Evolutionary conservation across 2,888 invertebrate species (phyloP), one percentile per base, ranked within the genome.

Genomic region (Beris chalybata): DNA sequence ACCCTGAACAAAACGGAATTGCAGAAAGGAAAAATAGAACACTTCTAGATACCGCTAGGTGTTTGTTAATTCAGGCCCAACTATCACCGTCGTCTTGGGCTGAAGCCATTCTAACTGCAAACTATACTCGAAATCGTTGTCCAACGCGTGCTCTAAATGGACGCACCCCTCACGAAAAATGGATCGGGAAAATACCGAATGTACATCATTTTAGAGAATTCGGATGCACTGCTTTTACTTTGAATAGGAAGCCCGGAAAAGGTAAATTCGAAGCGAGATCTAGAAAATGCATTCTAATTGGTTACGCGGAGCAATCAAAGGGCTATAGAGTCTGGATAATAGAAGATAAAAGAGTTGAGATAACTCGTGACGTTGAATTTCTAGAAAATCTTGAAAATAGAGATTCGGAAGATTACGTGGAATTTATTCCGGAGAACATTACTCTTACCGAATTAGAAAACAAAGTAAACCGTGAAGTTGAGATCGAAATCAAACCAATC

Each of bases 201-300:
- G 48, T 48, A 13, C 13, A 48, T n/a, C n/a, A 48, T 48, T 48
- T 48, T 13, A 48, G 48, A 48, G 15, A 13, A 48, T 48, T 48
- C 15, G 48, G 48, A 11, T 48, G 13, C 48, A 48, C n/a, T 6
- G 48, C 11, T 13, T 48, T 13, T 48, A 5, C 11, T 4, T 4
- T 48, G 11, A 48, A 48, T 48, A n/a, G 48, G 13, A 48, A 48
- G 15, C 48, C 48, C 15, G 48, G 48, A 48, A 48, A 15, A 15
- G 48, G 15, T 13, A 48, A 48, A 48, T 48, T 48, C n/a, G 48
- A 48, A 11, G 13, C 48, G 5, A n/a, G 48, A 48, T 13, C 13
- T 6, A 48, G 48, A 15, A 15, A 48, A 48, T n/a, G 48, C 15
- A 15, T 48, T 13, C 15, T 48, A n/a, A 48, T 48, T 48, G 48